Percentiles rank a stretch among this genome's conserved stretches.
phyloP scores from a whole-genome alignment of 2,797 vertebrate species.

The Eulemur mongoz region DNA sequence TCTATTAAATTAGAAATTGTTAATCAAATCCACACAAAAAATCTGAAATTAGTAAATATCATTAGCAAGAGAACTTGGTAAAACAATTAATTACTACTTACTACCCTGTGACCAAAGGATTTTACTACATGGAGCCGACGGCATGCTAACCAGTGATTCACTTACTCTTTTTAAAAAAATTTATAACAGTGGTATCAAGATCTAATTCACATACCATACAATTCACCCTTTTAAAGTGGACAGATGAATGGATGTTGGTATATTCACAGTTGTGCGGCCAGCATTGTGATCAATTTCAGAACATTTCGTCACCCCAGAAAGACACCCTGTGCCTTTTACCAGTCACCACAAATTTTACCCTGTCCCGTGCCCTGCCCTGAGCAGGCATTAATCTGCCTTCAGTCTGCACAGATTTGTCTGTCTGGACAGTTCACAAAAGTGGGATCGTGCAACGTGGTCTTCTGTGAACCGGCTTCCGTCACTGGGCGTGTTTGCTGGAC shows the following conservation, averaged over 20 bases:
- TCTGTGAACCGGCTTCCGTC: background rate
- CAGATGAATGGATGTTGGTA: background rate
- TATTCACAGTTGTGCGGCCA: background rate
- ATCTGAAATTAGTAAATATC: background rate
- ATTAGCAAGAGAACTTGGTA: background rate
- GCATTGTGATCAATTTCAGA: background rate
- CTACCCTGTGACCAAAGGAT: background rate
- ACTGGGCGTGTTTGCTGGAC: accelerated
- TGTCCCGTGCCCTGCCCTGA: background rate
- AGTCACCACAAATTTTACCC: background rate
- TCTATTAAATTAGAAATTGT: background rate
- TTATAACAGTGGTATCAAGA: background rate
- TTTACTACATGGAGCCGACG: background rate
- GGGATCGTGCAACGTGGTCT: background rate
- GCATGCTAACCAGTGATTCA: background rate
- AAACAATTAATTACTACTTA: background rate
- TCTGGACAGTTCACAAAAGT: background rate
- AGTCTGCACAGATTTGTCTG: background rate
- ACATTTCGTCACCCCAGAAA: background rate
- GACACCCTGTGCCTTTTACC: background rate
- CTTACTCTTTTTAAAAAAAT: background rate
- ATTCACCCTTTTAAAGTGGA: background rate
- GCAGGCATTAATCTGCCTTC: background rate
- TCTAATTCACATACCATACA: background rate
- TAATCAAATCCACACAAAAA: background rate